Base-by-base conservation (phyloP, 2,888 invertebrate genomes). In the Diaperis boleti region DNA sequence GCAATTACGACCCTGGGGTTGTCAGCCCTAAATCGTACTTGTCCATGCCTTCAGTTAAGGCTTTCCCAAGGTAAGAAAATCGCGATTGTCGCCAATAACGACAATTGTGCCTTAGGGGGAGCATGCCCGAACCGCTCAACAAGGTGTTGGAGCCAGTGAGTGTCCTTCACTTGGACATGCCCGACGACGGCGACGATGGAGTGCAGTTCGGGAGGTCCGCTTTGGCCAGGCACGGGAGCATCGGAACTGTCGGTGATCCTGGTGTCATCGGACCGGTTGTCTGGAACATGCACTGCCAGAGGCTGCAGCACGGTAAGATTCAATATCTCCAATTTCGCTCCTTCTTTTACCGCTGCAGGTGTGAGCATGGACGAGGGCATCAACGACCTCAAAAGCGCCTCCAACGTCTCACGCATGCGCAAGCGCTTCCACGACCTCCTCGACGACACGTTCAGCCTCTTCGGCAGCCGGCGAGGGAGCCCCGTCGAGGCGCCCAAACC, bases 41-140 rank as follows among this genome's bases (percentile, higher is more conserved):
- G 3, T 93, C 93, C 0, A 94, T 94, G 93, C 92, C 92, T 14
- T 92, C 93, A 1, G 89, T 93, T 6, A 91, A 89, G 74, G 89
- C 91, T n/a, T 94, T 94, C 74, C 94, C 94, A 0, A 89, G 89
- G 85, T 88, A 76, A 71, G 18, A n/a, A n/a, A n/a, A n/a, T n/a
- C n/a, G n/a, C n/a, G n/a, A n/a, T n/a, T n/a, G n/a, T n/a, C n/a
- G n/a, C n/a, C n/a, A n/a, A n/a, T n/a, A n/a, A n/a, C n/a, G n/a
- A n/a, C 15, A 26, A 18, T 8, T 3, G 14, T 22, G 55, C 55
- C 44, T 37, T 44, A 90, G 90, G 79, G 87, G 89, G 2, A 87
- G 87, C 69, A 87, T 91, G 59, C 91, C 91, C 1, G 92, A 93
- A 75, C 92, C 93, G 0, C 78, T 94, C 7, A 90, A 89, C 50